These are phyloP conservation scores for Hoplodrina blanda DNA, from an alignment of 2,888 invertebrate genomes.

Conservation along the genomic window DNA sequence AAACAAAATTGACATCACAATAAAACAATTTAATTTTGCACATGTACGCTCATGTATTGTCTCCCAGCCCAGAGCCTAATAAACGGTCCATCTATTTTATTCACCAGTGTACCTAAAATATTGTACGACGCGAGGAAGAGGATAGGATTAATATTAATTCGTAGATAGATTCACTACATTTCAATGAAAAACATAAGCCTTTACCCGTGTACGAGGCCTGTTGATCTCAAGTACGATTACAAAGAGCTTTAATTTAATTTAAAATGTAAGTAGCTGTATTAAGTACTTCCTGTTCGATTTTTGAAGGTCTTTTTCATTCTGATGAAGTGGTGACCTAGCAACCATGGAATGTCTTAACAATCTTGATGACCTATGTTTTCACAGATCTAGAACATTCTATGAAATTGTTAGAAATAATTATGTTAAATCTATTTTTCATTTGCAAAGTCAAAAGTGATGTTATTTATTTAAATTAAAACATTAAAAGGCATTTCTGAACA, in stretches of 20 bases:
- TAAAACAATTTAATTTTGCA: no score
- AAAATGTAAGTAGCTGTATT: not conserved
- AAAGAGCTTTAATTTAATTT: not conserved
- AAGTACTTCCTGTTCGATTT: not conserved
- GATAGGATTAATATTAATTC: no score
- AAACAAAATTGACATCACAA: no score
- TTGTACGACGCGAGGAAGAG: no score
- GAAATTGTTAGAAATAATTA: not conserved
- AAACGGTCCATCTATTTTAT: no score
- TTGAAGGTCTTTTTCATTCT: not conserved
- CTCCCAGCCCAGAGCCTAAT: no score
- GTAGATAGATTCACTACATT: not conserved
- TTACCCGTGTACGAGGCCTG: constrained; percentile 17
- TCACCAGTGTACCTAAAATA: no score
- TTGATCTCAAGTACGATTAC: not conserved
- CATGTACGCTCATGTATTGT: no score
- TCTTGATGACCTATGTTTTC: not conserved
- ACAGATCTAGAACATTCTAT: not conserved
- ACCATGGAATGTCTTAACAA: not conserved
- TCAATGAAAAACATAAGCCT: constrained; percentile 8
- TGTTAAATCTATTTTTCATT: no score
- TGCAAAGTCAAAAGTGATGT: no score
- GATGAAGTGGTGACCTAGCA: not conserved
- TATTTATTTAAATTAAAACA: no score
- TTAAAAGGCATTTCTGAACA: no score